Evolutionary conservation across 2,113 vertebrate species (phyloP).

Genomic region (Austrofundulus limnaeus): DNA sequence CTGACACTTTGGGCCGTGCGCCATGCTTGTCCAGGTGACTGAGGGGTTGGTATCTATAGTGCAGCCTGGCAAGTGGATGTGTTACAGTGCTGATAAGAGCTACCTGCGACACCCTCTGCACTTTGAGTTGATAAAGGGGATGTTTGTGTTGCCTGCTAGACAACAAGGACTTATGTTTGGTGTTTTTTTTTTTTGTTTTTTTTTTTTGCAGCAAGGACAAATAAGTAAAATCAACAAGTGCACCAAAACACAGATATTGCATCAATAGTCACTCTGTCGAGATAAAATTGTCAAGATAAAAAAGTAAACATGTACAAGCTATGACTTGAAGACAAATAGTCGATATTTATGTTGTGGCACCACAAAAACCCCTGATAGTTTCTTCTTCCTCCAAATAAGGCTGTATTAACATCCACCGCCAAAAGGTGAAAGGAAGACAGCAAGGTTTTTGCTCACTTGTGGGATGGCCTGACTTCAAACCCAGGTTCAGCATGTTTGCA

Average conservation of each 20-base stretch:
- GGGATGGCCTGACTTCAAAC: too few species aligned
- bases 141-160: slow-evolving; percentile 34
- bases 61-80: slow-evolving; percentile 40
- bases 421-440: too few species aligned
- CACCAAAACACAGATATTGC: neutral
- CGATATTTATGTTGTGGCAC: slow-evolving; percentile 6
- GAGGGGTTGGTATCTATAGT: slow-evolving; percentile 27
- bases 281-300: too few species aligned
- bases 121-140: slow-evolving; percentile 39
- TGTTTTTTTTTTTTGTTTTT: slow-evolving; percentile 6
- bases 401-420: too few species aligned
- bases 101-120: slow-evolving; percentile 33
- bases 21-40: slow-evolving; percentile 25
- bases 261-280: slow-evolving; percentile 18
- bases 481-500: too few species aligned
- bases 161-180: slow-evolving; percentile 31
- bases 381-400: too few species aligned
- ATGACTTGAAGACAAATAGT: slow-evolving; percentile 23
- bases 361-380: too few species aligned
- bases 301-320: slow-evolving; percentile 32
- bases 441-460: too few species aligned
- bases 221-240: slow-evolving; percentile 6
- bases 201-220: slow-evolving; percentile 13
- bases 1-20: slow-evolving; percentile 21
- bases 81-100: slow-evolving; percentile 59